phyloP scores from a whole-genome alignment of 2,113 vertebrate genomes.

The Riparia riparia region DNA sequence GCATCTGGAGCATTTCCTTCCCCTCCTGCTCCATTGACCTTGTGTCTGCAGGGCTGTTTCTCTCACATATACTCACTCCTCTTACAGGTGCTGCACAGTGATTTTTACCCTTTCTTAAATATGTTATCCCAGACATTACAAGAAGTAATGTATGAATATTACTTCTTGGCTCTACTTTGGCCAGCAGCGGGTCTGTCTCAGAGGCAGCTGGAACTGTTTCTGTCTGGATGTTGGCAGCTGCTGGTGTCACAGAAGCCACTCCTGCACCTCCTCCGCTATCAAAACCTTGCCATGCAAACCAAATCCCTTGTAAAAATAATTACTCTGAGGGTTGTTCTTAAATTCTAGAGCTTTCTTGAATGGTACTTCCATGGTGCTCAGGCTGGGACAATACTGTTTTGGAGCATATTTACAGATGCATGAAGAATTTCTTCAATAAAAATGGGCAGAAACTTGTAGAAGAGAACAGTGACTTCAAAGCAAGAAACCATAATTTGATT shows the following conservation, averaged over 20 bases:
- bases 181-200: accelerated
- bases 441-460: background rate
- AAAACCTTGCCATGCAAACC: background rate
- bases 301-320: background rate
- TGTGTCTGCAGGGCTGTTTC: background rate
- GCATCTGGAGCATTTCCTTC: background rate
- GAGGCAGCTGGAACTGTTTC: background rate
- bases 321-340: background rate
- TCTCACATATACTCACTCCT: background rate
- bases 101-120: background rate
- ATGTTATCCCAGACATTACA: background rate
- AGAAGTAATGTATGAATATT: background rate
- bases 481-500: background rate
- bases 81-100: background rate
- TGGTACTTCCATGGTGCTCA: background rate
- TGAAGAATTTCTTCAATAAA: background rate
- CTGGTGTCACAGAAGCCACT: background rate
- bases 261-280: background rate
- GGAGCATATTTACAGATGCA: background rate
- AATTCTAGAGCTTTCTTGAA: background rate
- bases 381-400: background rate
- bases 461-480: background rate
- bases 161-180: background rate
- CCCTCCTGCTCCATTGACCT: background rate
- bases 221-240: background rate